Conservation (phyloP, 2,888 invertebrate genomes). For the Apeira syringaria region DNA sequence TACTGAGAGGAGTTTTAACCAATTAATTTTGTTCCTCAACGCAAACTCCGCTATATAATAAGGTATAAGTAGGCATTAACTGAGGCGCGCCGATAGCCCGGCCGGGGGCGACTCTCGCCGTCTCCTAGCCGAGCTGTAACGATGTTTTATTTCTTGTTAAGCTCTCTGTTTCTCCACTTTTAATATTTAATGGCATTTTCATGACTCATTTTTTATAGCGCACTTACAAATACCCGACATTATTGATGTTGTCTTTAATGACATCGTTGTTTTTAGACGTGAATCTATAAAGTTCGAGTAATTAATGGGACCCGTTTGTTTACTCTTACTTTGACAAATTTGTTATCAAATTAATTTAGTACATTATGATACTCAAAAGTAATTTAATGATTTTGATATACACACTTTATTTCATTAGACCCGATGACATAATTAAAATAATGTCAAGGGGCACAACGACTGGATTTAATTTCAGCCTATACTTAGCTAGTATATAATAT, state of each 20-base stretch:
- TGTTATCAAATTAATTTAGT: not conserved
- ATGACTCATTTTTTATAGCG: slow-evolving; percentile 80
- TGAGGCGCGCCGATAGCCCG: slow-evolving; percentile 81
- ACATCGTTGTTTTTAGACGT: slow-evolving; percentile 31
- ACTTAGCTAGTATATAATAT: too few relatives aligned
- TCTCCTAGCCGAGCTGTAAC: slow-evolving; percentile 76
- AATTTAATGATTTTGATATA: too few relatives aligned
- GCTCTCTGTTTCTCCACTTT: slow-evolving; percentile 83
- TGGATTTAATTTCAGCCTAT: too few relatives aligned
- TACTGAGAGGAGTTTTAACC: slow-evolving; percentile 85
- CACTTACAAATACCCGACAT: slow-evolving; percentile 76
- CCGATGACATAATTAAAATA: too few relatives aligned
- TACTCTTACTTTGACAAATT: slow-evolving; percentile 9
- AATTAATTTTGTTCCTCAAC: slow-evolving; percentile 85
- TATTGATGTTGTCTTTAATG: slow-evolving; percentile 67
- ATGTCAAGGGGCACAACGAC: too few relatives aligned
- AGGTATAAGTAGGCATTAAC: slow-evolving; percentile 84
- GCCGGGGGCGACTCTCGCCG: slow-evolving; percentile 69
- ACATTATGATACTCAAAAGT: slow-evolving; percentile 2
- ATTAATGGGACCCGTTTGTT: slow-evolving; percentile 37
- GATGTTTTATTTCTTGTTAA: slow-evolving; percentile 84
- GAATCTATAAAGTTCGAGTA: slow-evolving; percentile 34
- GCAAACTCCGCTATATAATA: slow-evolving; percentile 84
- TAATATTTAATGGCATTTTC: slow-evolving; percentile 83
- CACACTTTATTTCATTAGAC: too few relatives aligned